Base-by-base conservation (phyloP, 1,140 invertebrate genomes). In the Trichonephila clavata region DNA sequence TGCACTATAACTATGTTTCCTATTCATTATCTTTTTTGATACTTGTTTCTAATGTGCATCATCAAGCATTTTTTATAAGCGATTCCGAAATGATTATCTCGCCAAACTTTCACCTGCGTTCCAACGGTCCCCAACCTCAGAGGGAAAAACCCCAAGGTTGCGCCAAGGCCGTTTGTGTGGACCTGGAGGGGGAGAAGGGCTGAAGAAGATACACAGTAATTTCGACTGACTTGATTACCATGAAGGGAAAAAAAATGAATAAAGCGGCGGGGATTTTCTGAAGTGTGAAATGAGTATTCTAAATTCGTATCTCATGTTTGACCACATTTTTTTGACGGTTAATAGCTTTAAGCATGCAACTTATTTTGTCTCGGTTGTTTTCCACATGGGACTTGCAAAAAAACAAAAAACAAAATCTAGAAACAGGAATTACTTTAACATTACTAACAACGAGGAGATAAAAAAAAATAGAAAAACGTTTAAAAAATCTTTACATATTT, bases 111-210 rank as follows among this genome's bases (percentile, higher is more conserved):
- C 68, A 77, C 68, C 68, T 27, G 68, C 27, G 27, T 77, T 24
- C 24, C 68, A 32, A 50, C 39, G 81, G 81, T 83, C 81, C n/a
- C 81, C 39, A 83, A 59, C 50, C 39, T 57, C 50, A 24, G 14
- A 4, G 21, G 81, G 81, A 83, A 83, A 83, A 83, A n/a, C 81
- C 81, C 81, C 77, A 83, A 83, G 81, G 81, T 83, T 83, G 81
- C 18, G 16, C 21, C 81, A 83, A 83, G 81, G 81, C 81, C 81
- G 43, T 39, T 24, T 50, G 24, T 16, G 14, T 59, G 43, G 43
- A 57, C 50, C 43, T 21, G 81, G 39, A 50, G 21, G 43, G 81
- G 57, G 50, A 83, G 18, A 32, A 32, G 27, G 68, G 27, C 27
- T 27, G 68, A 18, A 5, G 68, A 77, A 77, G 27, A 77, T 27